Evolutionary conservation across 2,888 invertebrate genomes (phyloP).

Genomic region (Lasioglossum morio): DNA sequence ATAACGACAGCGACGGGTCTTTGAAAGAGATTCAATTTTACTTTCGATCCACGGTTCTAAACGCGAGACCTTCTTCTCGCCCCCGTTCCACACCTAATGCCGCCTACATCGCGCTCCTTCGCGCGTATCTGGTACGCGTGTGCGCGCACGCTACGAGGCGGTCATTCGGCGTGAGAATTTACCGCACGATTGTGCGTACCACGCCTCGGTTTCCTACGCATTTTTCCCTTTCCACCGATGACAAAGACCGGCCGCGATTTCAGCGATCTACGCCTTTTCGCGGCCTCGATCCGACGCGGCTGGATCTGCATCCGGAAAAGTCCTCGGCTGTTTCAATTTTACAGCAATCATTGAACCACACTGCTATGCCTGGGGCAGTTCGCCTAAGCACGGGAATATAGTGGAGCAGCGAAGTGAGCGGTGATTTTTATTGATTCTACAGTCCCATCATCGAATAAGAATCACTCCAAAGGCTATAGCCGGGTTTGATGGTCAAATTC

Average conservation of each 20-base stretch:
- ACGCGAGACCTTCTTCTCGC: constrained; percentile 71
- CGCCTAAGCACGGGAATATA: too few species aligned
- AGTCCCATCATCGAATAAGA: too few species aligned
- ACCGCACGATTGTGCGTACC: constrained; percentile 74
- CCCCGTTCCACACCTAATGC: constrained; percentile 70
- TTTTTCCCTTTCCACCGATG: constrained; percentile 69
- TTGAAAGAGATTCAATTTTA: constrained; percentile 44
- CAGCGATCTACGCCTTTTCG: constrained; percentile 48
- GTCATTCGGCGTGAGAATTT: constrained; percentile 71
- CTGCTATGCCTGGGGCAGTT: not conserved
- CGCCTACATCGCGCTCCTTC: constrained; percentile 68
- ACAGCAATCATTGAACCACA: not conserved
- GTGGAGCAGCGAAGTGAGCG: too few species aligned
- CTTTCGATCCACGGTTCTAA: constrained; percentile 62
- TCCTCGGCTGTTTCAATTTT: not conserved
- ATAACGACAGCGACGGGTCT: not conserved
- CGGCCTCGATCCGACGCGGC: constrained; percentile 24
- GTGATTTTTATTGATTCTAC: too few species aligned
- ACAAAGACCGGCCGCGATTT: constrained; percentile 57
- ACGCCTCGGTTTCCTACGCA: constrained; percentile 80
- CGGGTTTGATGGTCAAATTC: too few species aligned
- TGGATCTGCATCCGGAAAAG: constrained; percentile 31
- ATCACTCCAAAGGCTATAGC: too few species aligned
- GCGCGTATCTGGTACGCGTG: constrained; percentile 53
- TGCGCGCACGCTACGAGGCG: constrained; percentile 50